phyloP scores from a whole-genome alignment of 2,888 invertebrate species.

The Drosophila greeni region DNA sequence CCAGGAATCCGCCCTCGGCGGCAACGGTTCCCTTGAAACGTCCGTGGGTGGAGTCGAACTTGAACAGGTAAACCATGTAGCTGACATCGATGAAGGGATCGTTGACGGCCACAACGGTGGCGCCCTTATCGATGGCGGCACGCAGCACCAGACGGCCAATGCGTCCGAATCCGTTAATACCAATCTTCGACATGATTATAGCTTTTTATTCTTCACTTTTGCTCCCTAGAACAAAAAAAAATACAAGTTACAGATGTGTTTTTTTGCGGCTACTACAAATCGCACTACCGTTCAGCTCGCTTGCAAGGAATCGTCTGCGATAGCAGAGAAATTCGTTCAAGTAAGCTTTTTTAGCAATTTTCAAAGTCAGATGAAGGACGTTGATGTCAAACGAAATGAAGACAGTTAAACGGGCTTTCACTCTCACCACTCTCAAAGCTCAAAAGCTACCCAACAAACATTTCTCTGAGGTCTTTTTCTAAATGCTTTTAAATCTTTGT shows the following conservation, averaged over 20 bases:
- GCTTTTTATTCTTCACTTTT: constrained; percentile 13
- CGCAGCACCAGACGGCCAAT: constrained; percentile 86
- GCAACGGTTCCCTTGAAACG: constrained; percentile 94
- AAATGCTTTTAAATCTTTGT: not conserved
- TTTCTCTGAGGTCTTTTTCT: not conserved
- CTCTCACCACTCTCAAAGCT: constrained; percentile 28
- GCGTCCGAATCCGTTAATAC: constrained; percentile 98
- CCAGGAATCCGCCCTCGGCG: constrained; percentile 87
- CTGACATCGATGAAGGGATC: constrained; percentile 98
- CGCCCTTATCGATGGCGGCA: constrained; percentile 83
- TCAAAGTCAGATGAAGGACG: constrained; percentile 54
- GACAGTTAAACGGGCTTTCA: constrained; percentile 29
- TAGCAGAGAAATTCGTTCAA: constrained; percentile 26
- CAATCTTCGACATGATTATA: constrained; percentile 82
- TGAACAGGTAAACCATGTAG: constrained; percentile 99
- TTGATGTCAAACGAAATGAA: constrained; percentile 31
- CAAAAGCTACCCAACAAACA: constrained; percentile 5
- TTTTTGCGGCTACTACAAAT: not conserved
- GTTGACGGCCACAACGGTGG: constrained; percentile 94
- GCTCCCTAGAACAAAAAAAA: constrained; percentile 41
- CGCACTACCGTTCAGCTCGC: constrained; percentile 49
- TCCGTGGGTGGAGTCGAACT: constrained; percentile 98
- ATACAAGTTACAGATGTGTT: constrained; percentile 3
- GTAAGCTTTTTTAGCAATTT: constrained; percentile 33
- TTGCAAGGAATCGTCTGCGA: constrained; percentile 50